Percentiles rank a stretch among this genome's conserved stretches.
Conservation (phyloP, 2,113 vertebrate genomes). For the Spilogale gracilis region DNA sequence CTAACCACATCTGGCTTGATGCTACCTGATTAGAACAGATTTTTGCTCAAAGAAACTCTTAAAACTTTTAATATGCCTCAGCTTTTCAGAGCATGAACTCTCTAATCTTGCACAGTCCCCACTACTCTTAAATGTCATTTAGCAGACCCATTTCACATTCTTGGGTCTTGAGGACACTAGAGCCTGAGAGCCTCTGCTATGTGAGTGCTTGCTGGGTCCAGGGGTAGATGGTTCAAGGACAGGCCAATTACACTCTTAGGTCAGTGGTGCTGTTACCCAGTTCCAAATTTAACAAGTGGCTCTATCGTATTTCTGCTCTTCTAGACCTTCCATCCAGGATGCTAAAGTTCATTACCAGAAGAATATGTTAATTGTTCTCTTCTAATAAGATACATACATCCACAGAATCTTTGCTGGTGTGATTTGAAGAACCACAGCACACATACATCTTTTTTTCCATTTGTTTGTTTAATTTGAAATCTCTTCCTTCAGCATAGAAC, state of each 20-base stretch:
- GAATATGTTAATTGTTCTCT: neutral
- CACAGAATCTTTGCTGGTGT: neutral
- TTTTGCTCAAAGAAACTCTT: neutral
- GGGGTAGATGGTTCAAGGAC: neutral
- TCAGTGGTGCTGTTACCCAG: neutral
- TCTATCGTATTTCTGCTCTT: neutral
- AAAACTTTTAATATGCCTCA: neutral
- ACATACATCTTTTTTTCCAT: constrained; percentile 2
- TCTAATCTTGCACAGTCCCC: neutral
- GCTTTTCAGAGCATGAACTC: neutral
- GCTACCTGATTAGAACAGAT: neutral
- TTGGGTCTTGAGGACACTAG: neutral
- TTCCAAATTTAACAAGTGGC: constrained; percentile 11
- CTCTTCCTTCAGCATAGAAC: constrained; percentile 23
- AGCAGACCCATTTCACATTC: neutral
- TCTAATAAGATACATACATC: neutral
- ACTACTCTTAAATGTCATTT: neutral
- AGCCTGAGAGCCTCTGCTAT: neutral
- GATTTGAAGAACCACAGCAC: neutral
- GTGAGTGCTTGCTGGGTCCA: neutral
- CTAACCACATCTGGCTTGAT: neutral
- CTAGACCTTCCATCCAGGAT: neutral
- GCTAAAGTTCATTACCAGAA: neutral
- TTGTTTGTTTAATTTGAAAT: constrained; percentile 64
- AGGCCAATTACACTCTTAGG: neutral